These are phyloP conservation scores for Callocephalon fimbriatum DNA, from an alignment of 2,113 vertebrate species.

Conservation along the genomic window DNA sequence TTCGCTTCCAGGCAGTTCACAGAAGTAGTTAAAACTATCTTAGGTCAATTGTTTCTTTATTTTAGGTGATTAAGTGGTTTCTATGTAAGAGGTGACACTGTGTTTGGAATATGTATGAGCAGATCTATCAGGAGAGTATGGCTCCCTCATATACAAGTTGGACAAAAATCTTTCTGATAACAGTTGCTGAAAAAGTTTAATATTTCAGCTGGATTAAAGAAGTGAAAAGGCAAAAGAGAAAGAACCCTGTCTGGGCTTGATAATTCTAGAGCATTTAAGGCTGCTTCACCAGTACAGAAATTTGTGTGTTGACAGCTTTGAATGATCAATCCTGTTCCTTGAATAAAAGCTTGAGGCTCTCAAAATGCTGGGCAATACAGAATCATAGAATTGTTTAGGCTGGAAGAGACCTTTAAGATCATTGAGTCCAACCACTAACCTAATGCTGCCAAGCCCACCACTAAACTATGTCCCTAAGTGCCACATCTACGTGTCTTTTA, in stretches of 20 bases:
- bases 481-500: neutral
- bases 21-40: neutral
- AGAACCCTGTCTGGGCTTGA: rapidly evolving
- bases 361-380: neutral
- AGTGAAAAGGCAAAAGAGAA: neutral
- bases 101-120: neutral
- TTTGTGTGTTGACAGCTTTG: neutral
- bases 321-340: neutral
- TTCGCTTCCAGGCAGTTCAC: slow-evolving; percentile 23
- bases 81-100: neutral
- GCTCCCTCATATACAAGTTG: neutral
- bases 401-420: neutral
- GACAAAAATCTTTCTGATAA: neutral
- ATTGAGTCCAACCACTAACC: neutral
- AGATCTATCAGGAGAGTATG: neutral
- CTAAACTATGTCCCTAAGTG: neutral
- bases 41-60: slow-evolving; percentile 11
- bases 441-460: neutral
- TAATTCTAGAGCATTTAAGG: neutral
- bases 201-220: neutral
- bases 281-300: neutral
- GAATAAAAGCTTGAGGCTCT: neutral
- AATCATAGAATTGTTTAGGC: neutral
- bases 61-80: neutral
- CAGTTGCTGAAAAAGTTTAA: neutral